These are phyloP conservation scores for Solenopsis invicta DNA, from an alignment of 1,140 invertebrate genomes.

Conservation along the genomic window DNA sequence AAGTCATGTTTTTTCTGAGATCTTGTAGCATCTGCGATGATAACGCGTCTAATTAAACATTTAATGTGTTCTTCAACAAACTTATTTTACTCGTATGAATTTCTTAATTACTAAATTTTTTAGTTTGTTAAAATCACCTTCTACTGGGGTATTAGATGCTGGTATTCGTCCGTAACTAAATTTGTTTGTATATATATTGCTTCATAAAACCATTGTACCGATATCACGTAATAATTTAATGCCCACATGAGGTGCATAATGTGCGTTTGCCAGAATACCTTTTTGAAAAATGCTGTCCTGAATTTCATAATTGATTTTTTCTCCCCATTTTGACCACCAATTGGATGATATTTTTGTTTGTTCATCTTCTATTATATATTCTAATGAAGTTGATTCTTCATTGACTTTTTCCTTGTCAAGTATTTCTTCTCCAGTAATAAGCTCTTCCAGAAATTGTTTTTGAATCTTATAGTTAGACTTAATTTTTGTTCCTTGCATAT, in stretches of 20 bases:
- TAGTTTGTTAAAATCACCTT: slow-evolving; percentile 19
- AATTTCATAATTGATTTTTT: background rate
- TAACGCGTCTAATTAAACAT: background rate
- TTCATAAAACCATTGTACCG: background rate
- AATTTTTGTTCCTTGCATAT: background rate
- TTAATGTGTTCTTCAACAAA: slow-evolving; percentile 16
- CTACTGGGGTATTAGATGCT: slow-evolving; percentile 1
- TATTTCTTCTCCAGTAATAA: slow-evolving; percentile 4
- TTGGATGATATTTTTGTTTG: background rate
- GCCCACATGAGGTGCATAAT: background rate
- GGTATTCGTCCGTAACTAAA: slow-evolving; percentile 23
- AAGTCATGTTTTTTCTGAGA: background rate
- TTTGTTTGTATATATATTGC: background rate
- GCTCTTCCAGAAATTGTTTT: slow-evolving; percentile 17
- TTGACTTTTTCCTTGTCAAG: background rate
- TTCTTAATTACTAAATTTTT: slow-evolving; percentile 14
- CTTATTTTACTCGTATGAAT: background rate
- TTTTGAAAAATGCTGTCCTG: background rate
- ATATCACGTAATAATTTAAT: background rate
- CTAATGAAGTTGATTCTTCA: background rate
- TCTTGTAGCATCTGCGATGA: background rate
- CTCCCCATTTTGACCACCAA: background rate
- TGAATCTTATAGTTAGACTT: slow-evolving; percentile 5
- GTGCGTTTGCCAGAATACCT: background rate
- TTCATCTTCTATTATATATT: background rate